Evolutionary conservation across 2,888 invertebrate species (phyloP), one percentile per base, ranked within the genome.

Genomic region (Sicus ferrugineus): DNA sequence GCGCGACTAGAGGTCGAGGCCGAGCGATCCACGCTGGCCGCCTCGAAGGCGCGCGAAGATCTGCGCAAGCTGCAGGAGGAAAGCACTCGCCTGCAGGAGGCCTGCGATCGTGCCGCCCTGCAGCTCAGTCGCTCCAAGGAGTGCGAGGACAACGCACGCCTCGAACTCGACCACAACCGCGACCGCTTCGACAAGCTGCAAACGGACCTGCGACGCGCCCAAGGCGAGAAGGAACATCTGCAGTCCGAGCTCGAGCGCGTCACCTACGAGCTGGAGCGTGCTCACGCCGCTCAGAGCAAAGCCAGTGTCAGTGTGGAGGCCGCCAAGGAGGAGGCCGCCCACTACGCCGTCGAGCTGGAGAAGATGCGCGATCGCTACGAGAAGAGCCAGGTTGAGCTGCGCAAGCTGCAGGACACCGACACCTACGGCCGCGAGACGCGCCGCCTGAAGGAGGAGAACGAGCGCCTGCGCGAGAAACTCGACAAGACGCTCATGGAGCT

Each of bases 291-390:
- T 81, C 90, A 92, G 78, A 91, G 90, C 73, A 96, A 96, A 86
- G 91, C 93, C 14, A 94, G 93, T 81, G 92, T 92, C 14, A 91
- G 92, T 6, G 92, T 94, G 72, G 96, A 96, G 81, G 94, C 95
- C 80, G 92, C 93, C 65, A 95, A 95, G 83, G 96, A 96, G 82
- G 96, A 96, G 86, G 89, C 94, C 77, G 92, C 94, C 0, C 88
- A 95, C 77, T 89, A 95, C 77, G 93, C 95, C 81, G 88, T 94
- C 65, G 96, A 96, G 86, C 88, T 94, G 56, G 96, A 96, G 82
- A 96, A 95, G 85, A 91, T 94, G 88, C 93, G 94, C 79, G 96
- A 96, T 79, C 95, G 95, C 77, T 93, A 94, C 79, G 96, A 96
- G 76, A 92, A 94, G 81, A 89, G 91, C 69, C 92, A 95, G 76